Base-by-base conservation (phyloP, 1,140 invertebrate genomes). In the Paralvinella palmiformis region DNA sequence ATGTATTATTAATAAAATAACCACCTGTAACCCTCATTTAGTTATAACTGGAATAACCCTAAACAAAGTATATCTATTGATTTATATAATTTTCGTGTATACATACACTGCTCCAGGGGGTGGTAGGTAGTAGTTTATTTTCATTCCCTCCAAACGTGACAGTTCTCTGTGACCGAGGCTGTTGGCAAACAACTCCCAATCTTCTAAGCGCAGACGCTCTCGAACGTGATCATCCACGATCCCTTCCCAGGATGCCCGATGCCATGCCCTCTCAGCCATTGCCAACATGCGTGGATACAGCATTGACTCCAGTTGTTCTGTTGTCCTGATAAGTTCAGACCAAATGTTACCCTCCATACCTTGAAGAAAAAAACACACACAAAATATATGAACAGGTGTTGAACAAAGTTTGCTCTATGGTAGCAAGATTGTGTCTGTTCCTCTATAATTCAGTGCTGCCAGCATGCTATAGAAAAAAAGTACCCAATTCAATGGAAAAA, bases 221-320 rank as follows among this genome's bases (percentile, higher is more conserved):
- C 24, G 20, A 2, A 36, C 22, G 50, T 7, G 50, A 53, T 15
- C 15, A 53, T 10, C 50, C 10, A 15, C 10, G 7, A 10, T 53
- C 5, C 44, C 57, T 66, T 79, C 75, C 74, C 75, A 79, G 31
- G 61, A 10, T 44, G 76, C 74, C 41, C 70, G 56, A 61, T 77
- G 72, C 77, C 77, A 78, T 0, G 73, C 69, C 7, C 75, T 64
- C 58, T 78, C 75, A 10, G 76, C 75, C 17, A 78, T 27, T 36
- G 75, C 71, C n/a, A 77, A 35, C 15, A 78, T 31, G 50, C 75
- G 63, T 7, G 76, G 75, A 57, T 71, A 77, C 10, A 75, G 24
- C 71, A 74, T 75, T 33, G 67, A 68, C 24, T 73, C 68, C 3
- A 74, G 63, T 7, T 73, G 63, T n/a, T 72, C 69, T 7, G 55